phyloP scores from a whole-genome alignment of 1,140 invertebrate species.

The Rhyacophila brunnea region DNA sequence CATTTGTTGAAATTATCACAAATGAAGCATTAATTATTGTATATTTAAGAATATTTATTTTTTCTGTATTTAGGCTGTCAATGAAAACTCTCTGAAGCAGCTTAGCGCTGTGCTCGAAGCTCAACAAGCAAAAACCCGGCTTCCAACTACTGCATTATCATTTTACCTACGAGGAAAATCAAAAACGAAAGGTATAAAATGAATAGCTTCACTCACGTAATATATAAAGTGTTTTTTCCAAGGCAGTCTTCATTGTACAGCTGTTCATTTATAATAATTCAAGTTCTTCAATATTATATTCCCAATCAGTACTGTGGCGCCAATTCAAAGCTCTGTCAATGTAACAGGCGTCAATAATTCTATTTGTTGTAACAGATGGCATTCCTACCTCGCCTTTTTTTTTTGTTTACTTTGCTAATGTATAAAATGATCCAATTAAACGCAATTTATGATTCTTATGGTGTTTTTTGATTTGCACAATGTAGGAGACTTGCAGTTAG shows the following conservation, averaged over 20 bases:
- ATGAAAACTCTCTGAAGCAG: slow-evolving; percentile 78
- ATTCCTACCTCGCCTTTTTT: too few species aligned
- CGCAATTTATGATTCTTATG: not conserved
- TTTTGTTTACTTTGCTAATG: too few species aligned
- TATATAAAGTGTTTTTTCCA: too few species aligned
- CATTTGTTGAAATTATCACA: not conserved
- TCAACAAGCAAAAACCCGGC: slow-evolving; percentile 56
- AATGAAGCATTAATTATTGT: slow-evolving; percentile 1
- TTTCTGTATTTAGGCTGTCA: slow-evolving; percentile 59
- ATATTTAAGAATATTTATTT: not conserved
- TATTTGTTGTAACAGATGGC: too few species aligned
- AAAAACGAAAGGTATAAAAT: slow-evolving; percentile 46
- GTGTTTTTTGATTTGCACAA: slow-evolving; percentile 29
- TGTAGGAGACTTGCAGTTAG: slow-evolving; percentile 57
- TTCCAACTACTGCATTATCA: slow-evolving; percentile 56
- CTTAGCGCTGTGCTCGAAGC: slow-evolving; percentile 71
- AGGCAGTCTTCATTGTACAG: too few species aligned
- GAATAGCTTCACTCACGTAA: too few species aligned
- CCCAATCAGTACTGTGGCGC: too few species aligned
- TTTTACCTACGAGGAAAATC: slow-evolving; percentile 64
- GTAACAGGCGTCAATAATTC: too few species aligned
- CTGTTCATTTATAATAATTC: too few species aligned
- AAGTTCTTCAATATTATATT: too few species aligned
- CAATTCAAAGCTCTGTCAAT: too few species aligned
- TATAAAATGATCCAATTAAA: not conserved